Percentiles rank a stretch among this genome's conserved stretches.
phyloP scores from a whole-genome alignment of 2,797 vertebrate species.

The Oreortyx pictus region DNA sequence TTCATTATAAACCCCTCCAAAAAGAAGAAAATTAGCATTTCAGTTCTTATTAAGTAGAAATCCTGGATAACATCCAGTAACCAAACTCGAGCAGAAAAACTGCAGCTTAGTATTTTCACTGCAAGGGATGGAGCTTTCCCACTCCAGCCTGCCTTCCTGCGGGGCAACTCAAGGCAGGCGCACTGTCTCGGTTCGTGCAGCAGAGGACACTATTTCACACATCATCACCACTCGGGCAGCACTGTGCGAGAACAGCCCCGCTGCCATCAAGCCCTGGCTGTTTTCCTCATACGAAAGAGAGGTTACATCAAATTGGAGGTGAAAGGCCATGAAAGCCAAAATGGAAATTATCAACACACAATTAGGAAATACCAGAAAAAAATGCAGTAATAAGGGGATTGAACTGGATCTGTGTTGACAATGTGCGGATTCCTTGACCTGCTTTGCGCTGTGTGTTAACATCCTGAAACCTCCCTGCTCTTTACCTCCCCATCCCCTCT shows the following conservation, averaged over 20 bases:
- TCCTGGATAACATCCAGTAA: background rate
- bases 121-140: background rate
- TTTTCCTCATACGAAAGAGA: background rate
- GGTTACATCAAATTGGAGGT: background rate
- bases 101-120: background rate
- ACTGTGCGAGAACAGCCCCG: too few relatives aligned
- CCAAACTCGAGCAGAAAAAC: background rate
- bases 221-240: background rate
- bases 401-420: background rate
- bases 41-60: background rate
- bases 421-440: background rate
- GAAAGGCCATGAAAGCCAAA: background rate
- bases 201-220: conserved; percentile 16
- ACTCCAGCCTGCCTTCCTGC: background rate
- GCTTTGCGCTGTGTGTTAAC: background rate
- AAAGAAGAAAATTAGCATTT: background rate
- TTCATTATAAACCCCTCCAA: background rate
- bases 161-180: background rate
- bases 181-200: background rate
- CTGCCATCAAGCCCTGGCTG: background rate
- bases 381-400: background rate
- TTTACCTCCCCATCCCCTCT: background rate
- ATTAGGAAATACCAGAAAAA: background rate
- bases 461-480: background rate
- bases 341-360: background rate